Base-by-base conservation (phyloP, 2,888 invertebrate genomes). In the Drosophila picticornis region DNA sequence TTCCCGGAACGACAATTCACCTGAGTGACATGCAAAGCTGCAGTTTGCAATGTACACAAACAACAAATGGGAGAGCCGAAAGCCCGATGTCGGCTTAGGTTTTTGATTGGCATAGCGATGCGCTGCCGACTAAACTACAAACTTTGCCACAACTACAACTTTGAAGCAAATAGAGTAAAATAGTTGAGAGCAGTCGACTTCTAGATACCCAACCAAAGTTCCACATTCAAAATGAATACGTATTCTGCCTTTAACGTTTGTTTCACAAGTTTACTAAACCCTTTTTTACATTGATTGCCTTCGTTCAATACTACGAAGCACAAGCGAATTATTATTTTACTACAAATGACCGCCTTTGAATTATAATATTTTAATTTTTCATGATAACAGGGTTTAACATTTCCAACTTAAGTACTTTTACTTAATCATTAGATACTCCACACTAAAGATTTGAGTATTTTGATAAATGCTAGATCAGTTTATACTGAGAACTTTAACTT, bases 11-110 rank as follows among this genome's bases (percentile, higher is more conserved):
- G 60, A 50, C 62, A 63, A 58, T 73, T 80, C 63, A 56, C 55
- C 72, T 34, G 56, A 43, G 46, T 72, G 64, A 76, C 83, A 78
- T 72, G 73, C 67, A 75, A 75, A 74, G 62, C 72, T 67, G 61
- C 72, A 83, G 66, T 62, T 80, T 67, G 57, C 64, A 50, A 48
- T 61, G 70, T 55, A 68, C 59, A 60, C 34, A 36, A 32, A 29
- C 40, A 52, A 38, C 34, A 65, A 57, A 68, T 11, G 16, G 11
- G 9, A 43, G 31, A 0, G 2, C 22, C 11, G 31, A 55, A 34
- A 62, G 60, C 43, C 53, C 25, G 34, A 40, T 53, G 59, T n/a
- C 38, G 48, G 58, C 11, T 51, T 52, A 55, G 64, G 46, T 36
- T 69, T 65, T 46, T 55, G 59, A 66, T 69, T 72, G 73, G 65